These are phyloP conservation scores for Eclectus roratus DNA, from an alignment of 2,113 vertebrate genomes.

Conservation along the genomic window DNA sequence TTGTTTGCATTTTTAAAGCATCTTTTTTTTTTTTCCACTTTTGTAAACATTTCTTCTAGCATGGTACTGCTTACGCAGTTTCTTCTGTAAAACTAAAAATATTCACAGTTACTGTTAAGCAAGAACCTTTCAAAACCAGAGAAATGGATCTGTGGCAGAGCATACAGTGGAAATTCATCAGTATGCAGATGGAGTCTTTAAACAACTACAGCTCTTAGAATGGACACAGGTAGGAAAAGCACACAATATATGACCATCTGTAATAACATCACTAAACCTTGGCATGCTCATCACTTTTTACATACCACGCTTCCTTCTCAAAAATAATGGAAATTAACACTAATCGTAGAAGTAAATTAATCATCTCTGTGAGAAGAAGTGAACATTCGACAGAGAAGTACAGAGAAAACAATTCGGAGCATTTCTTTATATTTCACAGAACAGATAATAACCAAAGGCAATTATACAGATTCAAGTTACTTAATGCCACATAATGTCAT, in stretches of 20 bases:
- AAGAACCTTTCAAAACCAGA: neutral
- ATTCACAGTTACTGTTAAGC: neutral
- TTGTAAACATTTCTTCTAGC: neutral
- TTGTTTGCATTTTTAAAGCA: neutral
- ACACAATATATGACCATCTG: neutral
- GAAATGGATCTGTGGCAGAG: neutral
- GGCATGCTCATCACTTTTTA: neutral
- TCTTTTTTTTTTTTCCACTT: neutral
- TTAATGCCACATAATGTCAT: neutral
- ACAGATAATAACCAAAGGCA: neutral
- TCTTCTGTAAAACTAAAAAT: neutral
- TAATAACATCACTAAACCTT: neutral
- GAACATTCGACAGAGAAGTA: neutral
- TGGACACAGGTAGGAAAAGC: neutral
- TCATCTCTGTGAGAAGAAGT: neutral
- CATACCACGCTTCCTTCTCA: accelerated
- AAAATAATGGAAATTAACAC: neutral
- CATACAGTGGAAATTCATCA: neutral
- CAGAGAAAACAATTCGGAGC: neutral
- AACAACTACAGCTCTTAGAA: neutral
- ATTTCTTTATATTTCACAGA: neutral
- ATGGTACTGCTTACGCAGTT: neutral
- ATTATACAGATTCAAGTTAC: neutral
- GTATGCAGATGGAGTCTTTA: neutral
- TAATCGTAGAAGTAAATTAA: neutral